Evolutionary conservation across 2,113 vertebrate genomes (phyloP).

Genomic region (Lontra canadensis): DNA sequence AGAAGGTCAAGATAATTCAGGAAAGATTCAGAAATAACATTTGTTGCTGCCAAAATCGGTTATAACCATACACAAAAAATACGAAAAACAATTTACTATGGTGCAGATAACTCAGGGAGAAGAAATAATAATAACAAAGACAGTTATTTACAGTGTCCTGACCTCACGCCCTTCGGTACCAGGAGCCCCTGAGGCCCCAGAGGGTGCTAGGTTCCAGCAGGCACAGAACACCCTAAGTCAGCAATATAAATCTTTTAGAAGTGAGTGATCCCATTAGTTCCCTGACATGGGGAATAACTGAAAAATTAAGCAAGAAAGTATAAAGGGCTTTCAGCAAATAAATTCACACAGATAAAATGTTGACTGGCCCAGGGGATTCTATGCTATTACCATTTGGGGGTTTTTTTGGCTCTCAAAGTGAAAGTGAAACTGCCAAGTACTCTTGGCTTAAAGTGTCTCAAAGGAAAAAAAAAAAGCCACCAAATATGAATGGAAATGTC

Average conservation of each 20-base stretch:
- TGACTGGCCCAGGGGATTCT: conserved; percentile 72
- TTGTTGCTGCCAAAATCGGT: conserved; percentile 3
- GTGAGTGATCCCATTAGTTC: conserved; percentile 57
- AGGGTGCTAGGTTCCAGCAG: conserved; percentile 31
- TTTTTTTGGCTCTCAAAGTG: conserved; percentile 64
- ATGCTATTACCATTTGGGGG: conserved; percentile 59
- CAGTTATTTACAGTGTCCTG: not conserved
- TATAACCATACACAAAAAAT: not conserved
- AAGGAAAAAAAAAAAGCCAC: conserved; percentile 33
- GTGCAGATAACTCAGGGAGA: not conserved
- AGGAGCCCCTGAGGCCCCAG: not conserved
- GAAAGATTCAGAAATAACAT: conserved; percentile 46
- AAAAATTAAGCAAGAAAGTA: conserved; percentile 68
- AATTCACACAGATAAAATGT: conserved; percentile 67
- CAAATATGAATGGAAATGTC: conserved; percentile 69
- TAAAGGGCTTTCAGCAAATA: conserved; percentile 65
- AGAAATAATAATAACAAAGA: not conserved
- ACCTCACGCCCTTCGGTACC: not conserved
- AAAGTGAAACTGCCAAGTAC: conserved; percentile 69
- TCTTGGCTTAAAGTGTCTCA: conserved; percentile 70
- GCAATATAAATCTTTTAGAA: conserved; percentile 72
- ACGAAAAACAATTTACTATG: not conserved
- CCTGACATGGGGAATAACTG: conserved; percentile 71
- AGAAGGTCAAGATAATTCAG: conserved; percentile 64
- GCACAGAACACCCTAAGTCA: conserved; percentile 41